Evolutionary conservation across 2,888 invertebrate species (phyloP), one percentile per base, ranked within the genome.

Genomic region (Stramonita haemastoma): DNA sequence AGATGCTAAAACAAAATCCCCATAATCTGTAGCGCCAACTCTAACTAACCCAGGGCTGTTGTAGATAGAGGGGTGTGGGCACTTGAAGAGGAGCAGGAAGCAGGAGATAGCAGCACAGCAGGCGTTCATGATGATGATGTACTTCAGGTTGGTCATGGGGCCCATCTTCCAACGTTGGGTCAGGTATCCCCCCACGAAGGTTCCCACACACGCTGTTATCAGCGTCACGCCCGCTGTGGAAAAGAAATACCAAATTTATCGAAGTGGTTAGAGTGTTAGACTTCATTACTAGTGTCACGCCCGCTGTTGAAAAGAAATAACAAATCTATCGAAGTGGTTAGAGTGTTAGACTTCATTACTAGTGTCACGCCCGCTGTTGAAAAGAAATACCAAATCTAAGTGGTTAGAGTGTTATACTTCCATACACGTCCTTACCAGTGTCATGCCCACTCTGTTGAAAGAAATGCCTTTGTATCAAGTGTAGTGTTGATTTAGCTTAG

Each of bases 151-250:
- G 8, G 4, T 46, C 83, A 73, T 57, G 29, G 91, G 89, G 0
- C 89, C 90, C 91, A 91, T 90, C 90, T 88, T 91, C 36, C 89
- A 29, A 5, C 91, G 88, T 46, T 86, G 87, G 46, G 90, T 79
- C 56, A 91, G 26, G 86, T 90, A 90, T 8, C 91, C 91, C 5
- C 91, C 91, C 1, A 90, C 26, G 70, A 89, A 89, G 15, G 89
- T 89, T 15, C 89, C 89, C 46, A 87, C 26, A 83, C 87, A 89
- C 17, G 81, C 46, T 13, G 89, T 77, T 17, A 11, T 46, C 46
- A 90, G 86, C 66, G 85, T 60, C 81, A 89, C 4, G 5, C 60
- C 86, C 26, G 86, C 86, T 86, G 60, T 46, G 46, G 46, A 46
- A 46, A 5, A 46, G 8, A 5, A 46, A 46, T 46, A 46, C 2